Evolutionary conservation across 1,140 invertebrate species (phyloP), one percentile per base, ranked within the genome.

Genomic region (Drosophila biarmipes): DNA sequence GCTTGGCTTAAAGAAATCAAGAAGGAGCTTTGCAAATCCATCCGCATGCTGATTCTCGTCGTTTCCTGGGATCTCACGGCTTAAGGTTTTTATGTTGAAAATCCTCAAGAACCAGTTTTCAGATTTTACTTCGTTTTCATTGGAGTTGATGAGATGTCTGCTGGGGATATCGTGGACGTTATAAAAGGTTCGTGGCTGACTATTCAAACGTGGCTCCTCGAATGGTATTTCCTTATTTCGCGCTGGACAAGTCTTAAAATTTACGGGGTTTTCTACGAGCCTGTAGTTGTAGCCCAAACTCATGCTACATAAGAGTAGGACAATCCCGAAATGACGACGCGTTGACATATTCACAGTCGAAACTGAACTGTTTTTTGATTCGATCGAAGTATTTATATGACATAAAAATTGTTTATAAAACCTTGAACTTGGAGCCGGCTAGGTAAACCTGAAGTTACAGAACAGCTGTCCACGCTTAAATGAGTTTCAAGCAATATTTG

Each of bases 401-500:
- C 7, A 45, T 24, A 24, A 24, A 4, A 24, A 24, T 5, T 40
- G n/a, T 34, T 40, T 7, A n/a, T 21, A 15, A 59, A 51, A 17
- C 74, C 78, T 75, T 81, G 74, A 86, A 78, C 81, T 78, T 73
- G 27, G 4, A 1, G 27, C 15, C 8, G 38, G n/a, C 19, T 14
- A 62, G 59, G 48, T 61, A 58, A 59, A 79, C 52, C 17, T 21
- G 27, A 37, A 29, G 21, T 3, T 24, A 24, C 24, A 14, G n/a
- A 63, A 35, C 75, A 61, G 82, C 73, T 86, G 81, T 27, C n/a
- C 29, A 64, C 53, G 72, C 45, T 78, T 62, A 37, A 21, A 42
- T 35, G 17, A 14, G 19, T 45, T 42, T 66, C n/a, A 31, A 53
- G 5, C 34, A 31, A 31, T 53, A 63, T 27, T 74, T 15, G 38